A percentile compares a stretch with the other conserved stretches of the same genome.
phyloP scores from a whole-genome alignment of 2,888 invertebrate species.

The Oasisia sp. region DNA sequence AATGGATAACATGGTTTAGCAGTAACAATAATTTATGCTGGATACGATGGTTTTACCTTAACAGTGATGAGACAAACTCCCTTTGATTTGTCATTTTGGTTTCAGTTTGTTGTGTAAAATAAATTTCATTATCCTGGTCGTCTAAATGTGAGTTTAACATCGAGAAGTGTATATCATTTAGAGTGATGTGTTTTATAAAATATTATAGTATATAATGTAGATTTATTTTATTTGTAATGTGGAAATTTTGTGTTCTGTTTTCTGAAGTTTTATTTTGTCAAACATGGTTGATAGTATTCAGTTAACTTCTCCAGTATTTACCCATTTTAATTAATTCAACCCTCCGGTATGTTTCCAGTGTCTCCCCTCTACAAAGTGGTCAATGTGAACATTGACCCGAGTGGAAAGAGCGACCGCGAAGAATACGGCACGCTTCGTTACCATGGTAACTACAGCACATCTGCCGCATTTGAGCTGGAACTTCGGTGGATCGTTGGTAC shows the following conservation, averaged over 20 bases:
- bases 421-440: slow-evolving; percentile 96
- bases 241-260: not conserved
- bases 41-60: too few relatives aligned
- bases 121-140: not conserved
- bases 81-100: not conserved
- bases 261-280: not conserved
- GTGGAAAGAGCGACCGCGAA: slow-evolving; percentile 71
- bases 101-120: not conserved
- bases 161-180: not conserved
- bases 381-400: slow-evolving; percentile 61
- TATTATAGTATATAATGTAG: not conserved
- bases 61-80: too few relatives aligned
- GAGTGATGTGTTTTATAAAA: not conserved
- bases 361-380: slow-evolving; percentile 57
- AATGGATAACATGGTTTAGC: too few relatives aligned
- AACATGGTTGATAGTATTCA: too few relatives aligned
- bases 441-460: slow-evolving; percentile 87
- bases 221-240: not conserved
- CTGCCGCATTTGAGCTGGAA: slow-evolving; percentile 92
- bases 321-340: not conserved
- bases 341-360: slow-evolving; percentile 26
- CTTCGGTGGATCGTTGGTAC: slow-evolving; percentile 98
- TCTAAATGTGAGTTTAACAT: not conserved
- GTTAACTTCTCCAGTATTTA: too few relatives aligned
- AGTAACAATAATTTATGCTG: too few relatives aligned